Conservation (phyloP, 37 sponge, comb jelly and placozoan genomes). For the Mnemiopsis leidyi region DNA sequence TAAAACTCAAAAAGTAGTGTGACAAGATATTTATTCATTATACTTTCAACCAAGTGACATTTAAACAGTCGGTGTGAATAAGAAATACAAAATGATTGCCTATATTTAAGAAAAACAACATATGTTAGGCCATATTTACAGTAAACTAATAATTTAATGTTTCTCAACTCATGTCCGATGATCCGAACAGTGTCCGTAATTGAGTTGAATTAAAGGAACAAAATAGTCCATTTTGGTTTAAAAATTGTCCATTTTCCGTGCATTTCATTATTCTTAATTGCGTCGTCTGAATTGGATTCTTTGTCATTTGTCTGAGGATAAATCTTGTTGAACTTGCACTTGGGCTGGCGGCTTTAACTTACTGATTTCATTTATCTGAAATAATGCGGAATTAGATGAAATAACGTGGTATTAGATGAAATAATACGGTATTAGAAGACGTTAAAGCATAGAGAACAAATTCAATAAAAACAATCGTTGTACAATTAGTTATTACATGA, state of each 20-base stretch:
- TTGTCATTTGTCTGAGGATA: background rate
- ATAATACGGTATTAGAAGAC: no score
- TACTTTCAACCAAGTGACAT: background rate
- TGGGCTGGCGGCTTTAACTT: background rate
- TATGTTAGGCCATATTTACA: constrained; percentile 49
- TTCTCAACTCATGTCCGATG: background rate
- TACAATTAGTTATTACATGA: background rate
- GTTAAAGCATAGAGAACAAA: no score
- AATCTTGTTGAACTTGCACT: background rate
- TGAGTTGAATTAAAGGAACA: background rate
- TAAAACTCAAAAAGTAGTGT: background rate
- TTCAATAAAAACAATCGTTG: background rate
- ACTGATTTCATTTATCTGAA: constrained; percentile 37
- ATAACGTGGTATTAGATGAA: no score
- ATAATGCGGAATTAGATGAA: background rate
- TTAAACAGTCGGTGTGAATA: background rate
- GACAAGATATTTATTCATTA: background rate
- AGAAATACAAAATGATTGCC: constrained; percentile 1
- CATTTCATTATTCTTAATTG: background rate
- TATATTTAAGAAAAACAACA: constrained; percentile 20
- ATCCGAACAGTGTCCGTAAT: background rate
- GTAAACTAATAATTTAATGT: constrained; percentile 5
- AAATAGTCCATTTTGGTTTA: background rate
- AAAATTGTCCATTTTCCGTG: background rate
- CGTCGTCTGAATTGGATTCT: background rate